Base-by-base conservation (phyloP, 37 sponge, comb jelly and placozoan genomes). In the Ianthella basta region DNA sequence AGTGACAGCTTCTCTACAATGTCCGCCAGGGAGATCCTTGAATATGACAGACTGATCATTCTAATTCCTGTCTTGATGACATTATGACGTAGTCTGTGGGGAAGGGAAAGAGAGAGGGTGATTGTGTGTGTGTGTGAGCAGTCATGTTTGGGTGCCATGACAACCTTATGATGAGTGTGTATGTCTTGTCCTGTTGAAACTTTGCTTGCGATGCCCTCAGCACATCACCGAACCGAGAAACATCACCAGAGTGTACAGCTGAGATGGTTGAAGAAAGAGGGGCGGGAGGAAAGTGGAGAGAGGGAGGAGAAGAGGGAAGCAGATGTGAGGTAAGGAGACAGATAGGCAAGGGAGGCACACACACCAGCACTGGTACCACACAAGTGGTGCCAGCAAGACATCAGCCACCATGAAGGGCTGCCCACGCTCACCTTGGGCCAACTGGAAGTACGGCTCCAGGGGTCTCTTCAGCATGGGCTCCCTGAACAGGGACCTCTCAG, bases 21-120 rank as follows among this genome's bases (percentile, higher is more conserved):
- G 78, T 98, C 99, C 16, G 84, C 86, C 81, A 98, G 81, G 33
- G 96, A 96, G 4, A 98, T 94, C 64, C 95, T 64, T 20, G 96
- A 96, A 85, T 98, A 97, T 16, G 92, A 91, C 68, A 95, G 72
- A 60, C 82, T 73, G 38, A 95, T 91, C 88, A 87, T 90, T 33
- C 91, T 41, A 25, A 94, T 88, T 38, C 99, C 99, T n/a, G 99
- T 96, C 84, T 98, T 98, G 87, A 98, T 98, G 59, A 98, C 99
- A 91, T 97, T 95, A 70, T 97, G 98, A 32, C 95, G 84, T 4
- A 97, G 81, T 23, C 95, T 75, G 8, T 44, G 50, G 8, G 50
- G 8, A 8, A 44, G 8, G 50, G 8, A 10, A 8, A 39, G 6
- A 75, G 25, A 29, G 12, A n/a, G n/a, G n/a, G n/a, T n/a, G n/a